phyloP scores from a whole-genome alignment of 1,140 invertebrate species.

The Brachystomella parvula region DNA sequence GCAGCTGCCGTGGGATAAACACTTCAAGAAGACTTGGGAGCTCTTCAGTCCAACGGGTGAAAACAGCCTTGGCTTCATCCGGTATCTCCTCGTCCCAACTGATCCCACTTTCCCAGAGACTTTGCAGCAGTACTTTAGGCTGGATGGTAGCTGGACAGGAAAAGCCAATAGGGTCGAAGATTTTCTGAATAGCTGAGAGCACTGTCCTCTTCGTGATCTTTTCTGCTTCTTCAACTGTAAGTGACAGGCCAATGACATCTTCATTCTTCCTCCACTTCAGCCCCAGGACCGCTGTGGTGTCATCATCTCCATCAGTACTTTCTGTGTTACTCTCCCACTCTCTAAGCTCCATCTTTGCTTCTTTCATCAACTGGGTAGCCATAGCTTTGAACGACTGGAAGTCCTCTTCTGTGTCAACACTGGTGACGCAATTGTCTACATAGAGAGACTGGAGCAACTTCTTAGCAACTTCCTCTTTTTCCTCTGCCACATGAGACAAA shows the following conservation, averaged over 20 bases:
- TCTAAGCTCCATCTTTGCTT: background rate
- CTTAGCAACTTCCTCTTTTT: background rate
- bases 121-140: background rate
- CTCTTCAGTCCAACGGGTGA: too few relatives aligned
- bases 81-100: background rate
- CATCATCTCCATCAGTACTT: background rate
- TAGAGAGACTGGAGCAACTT: background rate
- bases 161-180: too few relatives aligned
- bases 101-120: background rate
- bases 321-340: background rate
- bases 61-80: too few relatives aligned
- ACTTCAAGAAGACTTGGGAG: too few relatives aligned
- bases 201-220: slow-evolving; percentile 2
- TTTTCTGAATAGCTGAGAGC: background rate
- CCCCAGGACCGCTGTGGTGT: background rate
- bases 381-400: background rate
- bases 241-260: background rate
- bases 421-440: background rate
- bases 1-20: too few relatives aligned
- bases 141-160: background rate
- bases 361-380: background rate
- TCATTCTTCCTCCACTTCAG: background rate
- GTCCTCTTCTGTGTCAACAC: background rate
- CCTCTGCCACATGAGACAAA: slow-evolving; percentile 18
- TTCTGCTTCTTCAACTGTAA: background rate